A percentile compares a stretch with the other conserved stretches of the same genome.
phyloP scores from a whole-genome alignment of 64 coral and sea anemone genomes.

The Hydrozoanthus tunicans region DNA sequence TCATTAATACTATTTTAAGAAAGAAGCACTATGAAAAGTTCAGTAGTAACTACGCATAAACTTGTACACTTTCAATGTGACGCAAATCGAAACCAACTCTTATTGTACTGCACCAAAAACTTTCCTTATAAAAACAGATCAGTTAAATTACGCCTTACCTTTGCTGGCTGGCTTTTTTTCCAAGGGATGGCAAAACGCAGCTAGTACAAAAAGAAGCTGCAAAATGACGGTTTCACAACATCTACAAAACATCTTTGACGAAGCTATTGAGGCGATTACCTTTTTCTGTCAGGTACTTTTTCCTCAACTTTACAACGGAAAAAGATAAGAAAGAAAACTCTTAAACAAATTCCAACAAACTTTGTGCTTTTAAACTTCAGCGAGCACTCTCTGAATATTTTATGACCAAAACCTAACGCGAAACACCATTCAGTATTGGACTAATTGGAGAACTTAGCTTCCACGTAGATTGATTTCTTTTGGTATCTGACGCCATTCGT shows the following conservation, averaged over 20 bases:
- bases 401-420: neutral
- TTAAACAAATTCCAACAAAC: neutral
- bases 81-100: neutral
- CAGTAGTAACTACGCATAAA: neutral
- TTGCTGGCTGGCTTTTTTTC: neutral
- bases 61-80: neutral
- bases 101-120: neutral
- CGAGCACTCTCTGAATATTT: neutral
- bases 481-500: neutral
- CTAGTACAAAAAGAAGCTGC: conserved; percentile 1
- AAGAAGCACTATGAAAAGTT: neutral
- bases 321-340: neutral
- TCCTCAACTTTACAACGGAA: neutral
- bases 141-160: neutral
- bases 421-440: neutral
- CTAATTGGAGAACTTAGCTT: neutral
- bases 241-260: neutral
- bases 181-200: neutral
- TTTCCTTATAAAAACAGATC: neutral
- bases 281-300: neutral
- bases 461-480: neutral
- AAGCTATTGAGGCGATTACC: neutral
- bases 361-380: neutral
- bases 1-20: too few relatives aligned
- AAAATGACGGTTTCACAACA: conserved; percentile 1